Evolutionary conservation across 2,888 invertebrate species (phyloP).

Genomic region (Leuctra nigra): DNA sequence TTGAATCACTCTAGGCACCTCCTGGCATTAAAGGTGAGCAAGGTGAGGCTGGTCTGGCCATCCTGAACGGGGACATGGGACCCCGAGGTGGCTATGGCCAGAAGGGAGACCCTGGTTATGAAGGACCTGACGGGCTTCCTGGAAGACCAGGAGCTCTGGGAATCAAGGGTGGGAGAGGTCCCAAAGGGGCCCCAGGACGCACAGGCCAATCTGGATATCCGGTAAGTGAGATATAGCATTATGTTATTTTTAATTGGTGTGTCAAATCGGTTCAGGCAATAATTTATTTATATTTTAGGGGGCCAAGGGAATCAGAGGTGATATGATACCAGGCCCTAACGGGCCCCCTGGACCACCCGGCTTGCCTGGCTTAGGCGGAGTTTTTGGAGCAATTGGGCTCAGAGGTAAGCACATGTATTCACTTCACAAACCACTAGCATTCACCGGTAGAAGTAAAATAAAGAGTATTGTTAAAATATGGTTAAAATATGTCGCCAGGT

Average conservation of each 20-base stretch:
- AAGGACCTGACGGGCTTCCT: slow-evolving; percentile 34
- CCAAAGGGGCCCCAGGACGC: slow-evolving; percentile 32
- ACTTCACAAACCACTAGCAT: not conserved
- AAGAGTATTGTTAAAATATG: no score
- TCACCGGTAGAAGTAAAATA: not conserved
- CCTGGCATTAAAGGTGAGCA: slow-evolving; percentile 33
- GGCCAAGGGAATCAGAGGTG: slow-evolving; percentile 36
- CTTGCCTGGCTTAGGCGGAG: slow-evolving; percentile 44
- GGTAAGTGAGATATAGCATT: slow-evolving; percentile 33
- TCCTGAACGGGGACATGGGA: slow-evolving; percentile 33
- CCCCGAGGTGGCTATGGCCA: slow-evolving; percentile 30
- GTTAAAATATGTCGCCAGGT: slow-evolving; percentile 34
- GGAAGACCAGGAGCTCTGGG: slow-evolving; percentile 36
- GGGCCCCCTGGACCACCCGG: slow-evolving; percentile 53
- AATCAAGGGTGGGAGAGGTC: slow-evolving; percentile 29
- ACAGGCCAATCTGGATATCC: slow-evolving; percentile 24
- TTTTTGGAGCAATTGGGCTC: slow-evolving; percentile 33
- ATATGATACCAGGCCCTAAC: slow-evolving; percentile 46
- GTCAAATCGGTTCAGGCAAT: no score
- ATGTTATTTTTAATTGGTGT: no score
- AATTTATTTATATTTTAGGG: no score
- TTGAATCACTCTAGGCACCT: slow-evolving; percentile 31
- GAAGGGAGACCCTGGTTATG: slow-evolving; percentile 36
- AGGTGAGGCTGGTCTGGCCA: slow-evolving; percentile 33
- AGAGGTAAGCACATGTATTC: slow-evolving; percentile 21